phyloP scores from a whole-genome alignment of 2,113 vertebrate species.

The Hucho hucho region DNA sequence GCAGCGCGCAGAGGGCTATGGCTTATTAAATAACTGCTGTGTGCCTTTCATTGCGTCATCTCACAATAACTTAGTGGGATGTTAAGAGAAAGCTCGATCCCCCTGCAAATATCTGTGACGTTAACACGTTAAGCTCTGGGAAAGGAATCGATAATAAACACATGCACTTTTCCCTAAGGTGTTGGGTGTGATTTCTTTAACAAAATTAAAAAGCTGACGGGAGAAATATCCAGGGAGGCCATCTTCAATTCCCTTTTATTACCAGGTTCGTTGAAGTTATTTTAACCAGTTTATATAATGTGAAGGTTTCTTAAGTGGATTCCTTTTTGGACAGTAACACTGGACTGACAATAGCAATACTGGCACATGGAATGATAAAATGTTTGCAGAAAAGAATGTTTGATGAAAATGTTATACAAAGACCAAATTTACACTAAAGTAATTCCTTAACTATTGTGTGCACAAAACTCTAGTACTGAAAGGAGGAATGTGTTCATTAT shows the following conservation, averaged over 20 bases:
- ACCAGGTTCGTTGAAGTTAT: slow-evolving; percentile 70
- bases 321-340: slow-evolving; percentile 82
- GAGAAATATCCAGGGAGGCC: slow-evolving; percentile 81
- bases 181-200: slow-evolving; percentile 85
- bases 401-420: background rate
- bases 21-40: slow-evolving; percentile 53
- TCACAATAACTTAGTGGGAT: slow-evolving; percentile 62
- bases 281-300: slow-evolving; percentile 89
- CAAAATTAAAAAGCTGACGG: slow-evolving; percentile 88
- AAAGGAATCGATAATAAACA: slow-evolving; percentile 92
- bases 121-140: slow-evolving; percentile 80
- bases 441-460: too few species aligned
- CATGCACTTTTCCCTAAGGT: slow-evolving; percentile 80
- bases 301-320: slow-evolving; percentile 85
- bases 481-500: background rate
- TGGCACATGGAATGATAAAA: slow-evolving; percentile 58
- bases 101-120: slow-evolving; percentile 86
- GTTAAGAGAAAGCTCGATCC: slow-evolving; percentile 70
- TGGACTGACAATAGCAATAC: slow-evolving; percentile 77
- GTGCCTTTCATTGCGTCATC: slow-evolving; percentile 63
- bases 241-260: slow-evolving; percentile 89
- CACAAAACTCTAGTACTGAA: too few species aligned
- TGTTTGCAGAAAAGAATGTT: slow-evolving; percentile 26
- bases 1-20: slow-evolving; percentile 31
- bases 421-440: slow-evolving; percentile 26